Base-by-base conservation (phyloP, 1,140 invertebrate genomes). In the Meteorus sp. region DNA sequence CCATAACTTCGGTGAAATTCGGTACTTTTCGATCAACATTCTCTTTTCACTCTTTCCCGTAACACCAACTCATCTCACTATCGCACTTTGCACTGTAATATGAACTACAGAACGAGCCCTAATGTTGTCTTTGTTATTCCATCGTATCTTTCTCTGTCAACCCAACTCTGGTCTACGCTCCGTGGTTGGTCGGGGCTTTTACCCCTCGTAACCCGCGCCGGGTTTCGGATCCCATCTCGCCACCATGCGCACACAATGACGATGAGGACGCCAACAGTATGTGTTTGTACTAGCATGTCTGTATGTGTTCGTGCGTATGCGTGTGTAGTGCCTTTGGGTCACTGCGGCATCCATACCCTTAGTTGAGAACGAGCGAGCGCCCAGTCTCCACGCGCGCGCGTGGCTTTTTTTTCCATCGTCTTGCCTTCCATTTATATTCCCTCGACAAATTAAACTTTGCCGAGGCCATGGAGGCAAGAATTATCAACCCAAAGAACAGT, bases 1-100 rank as follows among this genome's bases (percentile, higher is more conserved):
- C 66, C 66, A 66, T 29, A 63, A 68, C 56, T 61, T 68, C 66
- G 66, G 57, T 2, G 8, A 31, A 0, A 7, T 19, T 58, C 56
- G 56, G 22, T 11, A 2, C 6, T 51, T 43, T 25, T 48, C 59
- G 59, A 3, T 4, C n/a, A n/a, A n/a, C 27, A 9, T 33, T 35
- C 19, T 2, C 39, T 15, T 17, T 9, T 19, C 17, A 3, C n/a
- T 23, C 19, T 8, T 23, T 39, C 45, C n/a, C n/a, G n/a, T n/a
- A n/a, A n/a, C n/a, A n/a, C n/a, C n/a, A n/a, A n/a, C n/a, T n/a
- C n/a, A n/a, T n/a, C n/a, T n/a, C n/a, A n/a, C n/a, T n/a, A n/a
- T n/a, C n/a, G n/a, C n/a, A n/a, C n/a, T n/a, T n/a, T n/a, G n/a
- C n/a, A n/a, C n/a, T n/a, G n/a, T n/a, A n/a, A n/a, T n/a, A n/a